Base-by-base conservation (phyloP, 1,140 invertebrate genomes). In the Zaprionus tsacasi region DNA sequence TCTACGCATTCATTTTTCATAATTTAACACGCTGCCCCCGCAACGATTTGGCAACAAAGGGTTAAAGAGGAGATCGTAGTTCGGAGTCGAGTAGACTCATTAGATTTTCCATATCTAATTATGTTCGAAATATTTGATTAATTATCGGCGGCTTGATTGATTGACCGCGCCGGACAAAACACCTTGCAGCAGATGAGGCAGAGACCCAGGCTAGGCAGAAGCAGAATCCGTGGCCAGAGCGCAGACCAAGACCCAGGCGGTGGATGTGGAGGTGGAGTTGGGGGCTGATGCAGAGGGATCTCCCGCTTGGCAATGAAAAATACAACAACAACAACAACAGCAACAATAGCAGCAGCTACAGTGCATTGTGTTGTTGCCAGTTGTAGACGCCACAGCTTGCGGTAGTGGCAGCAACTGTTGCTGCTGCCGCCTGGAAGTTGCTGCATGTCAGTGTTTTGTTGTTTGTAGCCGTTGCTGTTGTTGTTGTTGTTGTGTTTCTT, bases 1-100 rank as follows among this genome's bases (percentile, higher is more conserved):
- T 85, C 86, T 88, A 81, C 78, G 85, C 81, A 72, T 85, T 90
- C 85, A 89, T 89, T 89, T 89, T 89, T 89, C 86, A 89, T 89
- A 85, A 89, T 89, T 89, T 89, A 89, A 90, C 85, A 89, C 85
- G 86, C 85, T 89, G 85, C 85, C 85, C 85, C 85, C 85, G 85
- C 85, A 89, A 82, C 61, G 58, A 52, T 30, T 68, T 81, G 76
- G 64, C 76, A 60, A 79, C 79, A 71, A 78, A 74, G 79, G 80
- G 82, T 87, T 77, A 66, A 76, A 65, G 65, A 58, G 70, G 40
- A 45, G 40, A 45, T 45, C 40, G 40, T 45, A 15, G 40, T 15
- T 15, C 73, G 75, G 6, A 35, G 6, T 60, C 17, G 70, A 61
- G 64, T 61, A 56, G 72, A 82, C 85, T 89, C 86, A 89, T 89